phyloP scores from a whole-genome alignment of 2,113 vertebrate genomes.

The Triplophysa siluroides region DNA sequence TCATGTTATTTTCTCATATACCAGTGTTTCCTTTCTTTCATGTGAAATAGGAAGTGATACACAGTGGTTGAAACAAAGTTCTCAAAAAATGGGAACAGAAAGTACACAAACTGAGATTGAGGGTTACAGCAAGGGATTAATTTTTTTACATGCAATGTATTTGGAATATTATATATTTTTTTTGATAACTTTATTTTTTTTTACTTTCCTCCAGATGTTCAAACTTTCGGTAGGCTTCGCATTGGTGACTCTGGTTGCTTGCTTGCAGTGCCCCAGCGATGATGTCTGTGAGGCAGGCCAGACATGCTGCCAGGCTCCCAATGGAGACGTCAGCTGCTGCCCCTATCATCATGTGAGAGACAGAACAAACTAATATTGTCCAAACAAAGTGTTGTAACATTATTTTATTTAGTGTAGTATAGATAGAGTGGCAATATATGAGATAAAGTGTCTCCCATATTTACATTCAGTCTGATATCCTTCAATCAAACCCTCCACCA shows the following conservation, averaged over 20 bases:
- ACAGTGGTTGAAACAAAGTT: not conserved
- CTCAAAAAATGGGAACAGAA: not conserved
- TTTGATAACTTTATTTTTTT: not conserved
- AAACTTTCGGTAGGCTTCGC: slow-evolving; percentile 56
- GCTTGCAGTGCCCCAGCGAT: slow-evolving; percentile 64
- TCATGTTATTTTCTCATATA: not conserved
- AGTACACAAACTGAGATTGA: not conserved
- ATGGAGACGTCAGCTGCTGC: slow-evolving; percentile 70
- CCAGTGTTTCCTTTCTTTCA: not conserved
- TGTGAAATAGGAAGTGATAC: slow-evolving; percentile 18
- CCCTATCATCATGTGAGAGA: slow-evolving; percentile 62
- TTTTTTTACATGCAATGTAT: no score
- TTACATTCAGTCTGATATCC: slow-evolving; percentile 28
- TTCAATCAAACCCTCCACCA: slow-evolving; percentile 4
- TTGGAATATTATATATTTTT: no score
- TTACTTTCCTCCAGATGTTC: slow-evolving; percentile 66
- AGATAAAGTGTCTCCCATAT: slow-evolving; percentile 9
- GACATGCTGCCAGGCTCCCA: slow-evolving; percentile 76
- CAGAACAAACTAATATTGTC: not conserved
- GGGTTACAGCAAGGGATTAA: no score
- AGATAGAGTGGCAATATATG: not conserved
- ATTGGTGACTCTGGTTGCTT: slow-evolving; percentile 59
- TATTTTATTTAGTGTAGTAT: no score
- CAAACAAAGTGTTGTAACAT: no score
- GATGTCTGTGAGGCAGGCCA: slow-evolving; percentile 66